A percentile compares a stretch with the other conserved stretches of the same genome.
phyloP scores from a whole-genome alignment of 2,888 invertebrate genomes.

The Eupithecia subfuscata region DNA sequence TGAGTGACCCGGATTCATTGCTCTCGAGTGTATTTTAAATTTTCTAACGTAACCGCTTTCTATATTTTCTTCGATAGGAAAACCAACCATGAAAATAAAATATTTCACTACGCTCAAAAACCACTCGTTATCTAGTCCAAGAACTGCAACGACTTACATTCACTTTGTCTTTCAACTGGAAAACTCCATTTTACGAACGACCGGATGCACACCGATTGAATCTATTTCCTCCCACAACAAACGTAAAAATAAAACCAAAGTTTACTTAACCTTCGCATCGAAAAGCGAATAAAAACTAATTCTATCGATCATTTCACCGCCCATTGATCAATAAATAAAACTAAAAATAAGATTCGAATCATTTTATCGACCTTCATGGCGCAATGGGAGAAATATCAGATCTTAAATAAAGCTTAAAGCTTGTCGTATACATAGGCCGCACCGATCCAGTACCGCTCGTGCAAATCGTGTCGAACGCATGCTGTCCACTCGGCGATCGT shows the following conservation, averaged over 20 bases:
- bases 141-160: not conserved
- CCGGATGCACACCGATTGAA: not conserved
- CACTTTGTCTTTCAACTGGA: not conserved
- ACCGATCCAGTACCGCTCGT: too few species aligned
- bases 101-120: not conserved
- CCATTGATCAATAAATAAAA: conserved; percentile 29
- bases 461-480: too few species aligned
- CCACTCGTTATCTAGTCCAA: not conserved
- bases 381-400: not conserved
- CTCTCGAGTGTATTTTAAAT: too few species aligned
- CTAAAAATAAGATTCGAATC: conserved; percentile 18
- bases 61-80: too few species aligned
- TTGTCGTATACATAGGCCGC: too few species aligned
- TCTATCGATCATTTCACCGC: conserved; percentile 15
- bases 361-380: conserved; percentile 17
- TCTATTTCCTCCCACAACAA: conserved; percentile 6
- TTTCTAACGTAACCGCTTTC: too few species aligned
- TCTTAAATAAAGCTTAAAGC: not conserved
- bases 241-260: conserved; percentile 4
- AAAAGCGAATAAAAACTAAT: conserved; percentile 9
- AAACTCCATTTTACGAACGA: conserved; percentile 15
- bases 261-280: conserved; percentile 10
- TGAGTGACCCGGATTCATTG: too few species aligned
- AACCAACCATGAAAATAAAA: not conserved
- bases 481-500: too few species aligned